Evolutionary conservation across 1,140 invertebrate species (phyloP).

Genomic region (Zophobas atratus): DNA sequence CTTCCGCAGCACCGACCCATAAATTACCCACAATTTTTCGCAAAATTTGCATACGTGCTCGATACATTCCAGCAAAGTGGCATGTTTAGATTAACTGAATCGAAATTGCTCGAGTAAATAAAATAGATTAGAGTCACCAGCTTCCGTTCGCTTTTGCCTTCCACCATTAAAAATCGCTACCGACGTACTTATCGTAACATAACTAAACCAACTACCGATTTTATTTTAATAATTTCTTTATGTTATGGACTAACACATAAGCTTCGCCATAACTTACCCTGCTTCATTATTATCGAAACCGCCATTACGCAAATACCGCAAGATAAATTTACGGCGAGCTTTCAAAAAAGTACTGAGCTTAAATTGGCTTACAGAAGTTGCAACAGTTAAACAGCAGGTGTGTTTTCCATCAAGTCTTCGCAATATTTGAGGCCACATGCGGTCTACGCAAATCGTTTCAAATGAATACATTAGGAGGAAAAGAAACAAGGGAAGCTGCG

Average conservation of each 20-base stretch:
- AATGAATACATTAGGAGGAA: constrained; percentile 6
- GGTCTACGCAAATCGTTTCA: background rate
- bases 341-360: constrained; percentile 8
- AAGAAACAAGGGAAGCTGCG: constrained; percentile 1
- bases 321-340: constrained; percentile 10
- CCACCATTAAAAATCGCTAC: background rate
- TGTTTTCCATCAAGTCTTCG: background rate
- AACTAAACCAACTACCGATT: background rate
- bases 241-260: background rate
- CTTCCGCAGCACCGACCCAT: background rate
- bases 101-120: constrained; percentile 11
- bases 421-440: constrained; percentile 15
- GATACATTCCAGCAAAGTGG: constrained; percentile 6
- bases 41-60: background rate
- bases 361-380: constrained; percentile 21
- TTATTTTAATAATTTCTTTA: constrained; percentile 11
- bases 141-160: constrained; percentile 12
- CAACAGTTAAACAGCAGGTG: constrained; percentile 3
- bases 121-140: background rate
- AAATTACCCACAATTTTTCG: background rate
- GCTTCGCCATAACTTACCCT: background rate
- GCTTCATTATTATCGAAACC: constrained; percentile 5
- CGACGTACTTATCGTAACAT: constrained; percentile 4
- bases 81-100: constrained; percentile 9
- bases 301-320: constrained; percentile 7